These are phyloP conservation scores for Nannospalax galili DNA, from an alignment of 2,113 vertebrate genomes.

Conservation along the genomic window DNA sequence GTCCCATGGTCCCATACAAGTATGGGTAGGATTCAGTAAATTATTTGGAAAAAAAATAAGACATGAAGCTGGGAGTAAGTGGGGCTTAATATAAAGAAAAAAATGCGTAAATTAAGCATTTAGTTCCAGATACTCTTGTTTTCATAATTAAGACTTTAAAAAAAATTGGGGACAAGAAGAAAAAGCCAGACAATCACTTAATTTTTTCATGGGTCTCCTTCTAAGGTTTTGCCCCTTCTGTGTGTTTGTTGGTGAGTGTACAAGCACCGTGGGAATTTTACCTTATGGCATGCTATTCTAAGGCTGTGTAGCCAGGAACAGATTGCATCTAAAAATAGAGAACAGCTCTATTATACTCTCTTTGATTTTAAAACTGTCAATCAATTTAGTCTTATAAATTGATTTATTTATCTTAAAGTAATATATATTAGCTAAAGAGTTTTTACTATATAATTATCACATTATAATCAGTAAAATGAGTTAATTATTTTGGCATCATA, in stretches of 20 bases:
- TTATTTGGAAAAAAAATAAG: background rate
- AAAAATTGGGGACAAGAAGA: background rate
- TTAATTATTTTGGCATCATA: constrained; percentile 57
- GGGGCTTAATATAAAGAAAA: background rate
- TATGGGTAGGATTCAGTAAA: background rate
- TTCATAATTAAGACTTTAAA: background rate
- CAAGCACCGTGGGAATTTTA: constrained; percentile 35
- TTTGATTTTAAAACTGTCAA: constrained; percentile 56
- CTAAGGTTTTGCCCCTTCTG: background rate
- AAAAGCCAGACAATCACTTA: background rate
- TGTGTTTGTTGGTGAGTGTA: background rate
- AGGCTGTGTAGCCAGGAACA: constrained; percentile 2
- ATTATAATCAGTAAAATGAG: constrained; percentile 44
- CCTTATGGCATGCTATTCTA: constrained; percentile 57
- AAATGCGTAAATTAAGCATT: background rate
- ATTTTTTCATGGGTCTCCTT: background rate
- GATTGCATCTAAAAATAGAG: constrained; percentile 63
- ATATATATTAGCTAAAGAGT: constrained; percentile 42
- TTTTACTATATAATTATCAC: constrained; percentile 28
- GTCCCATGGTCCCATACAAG: background rate
- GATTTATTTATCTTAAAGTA: constrained; percentile 56
- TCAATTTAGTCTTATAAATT: constrained; percentile 11
- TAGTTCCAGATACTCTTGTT: background rate
- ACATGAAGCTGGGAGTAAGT: background rate
- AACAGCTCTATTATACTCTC: constrained; percentile 35